Base-by-base conservation (phyloP, 1,140 invertebrate genomes). In the Tyrophagus putrescentiae region DNA sequence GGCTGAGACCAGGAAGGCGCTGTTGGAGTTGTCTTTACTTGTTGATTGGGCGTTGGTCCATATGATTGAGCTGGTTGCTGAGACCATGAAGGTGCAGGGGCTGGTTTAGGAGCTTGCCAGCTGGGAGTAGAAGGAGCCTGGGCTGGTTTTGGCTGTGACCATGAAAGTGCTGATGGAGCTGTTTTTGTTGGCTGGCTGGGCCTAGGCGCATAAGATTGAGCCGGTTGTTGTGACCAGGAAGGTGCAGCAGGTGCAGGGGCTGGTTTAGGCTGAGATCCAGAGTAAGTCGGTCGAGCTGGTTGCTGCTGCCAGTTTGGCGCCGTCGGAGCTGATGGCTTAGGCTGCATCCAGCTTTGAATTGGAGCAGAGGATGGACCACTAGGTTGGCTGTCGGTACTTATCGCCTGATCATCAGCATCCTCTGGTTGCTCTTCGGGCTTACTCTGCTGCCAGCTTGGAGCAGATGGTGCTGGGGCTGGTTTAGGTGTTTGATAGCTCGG, bases 101-200 rank as follows among this genome's bases (percentile, higher is more conserved):
- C 5, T 57, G 62, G 41, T 61, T 44, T 44, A 52, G 62, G 45
- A 16, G 42, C 27, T 32, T 16, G 41, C 34, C 34, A 34, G 16
- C 25, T 23, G 28, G 60, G 53, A n/a, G 41, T 36, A 50, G 45
- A 23, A 31, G 60, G 44, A 7, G 57, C 44, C 1, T 11, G 23
- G 28, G 60, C 32, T 3, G 54, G 61, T 52, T 16, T 9, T 16
- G 5, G 5, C 34, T 54, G 5, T 16, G 27, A 27, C 6, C 36
- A 5, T 0, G 57, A 13, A 9, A 44, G 21, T 33, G 59, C 6
- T 53, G 32, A n/a, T 50, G 25, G 39, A 45, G 36, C 23, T 53
- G 45, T 4, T 34, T 32, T 44, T 44, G 1, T 23, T 57, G 16
- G 52, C 18, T 18, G 18, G 6, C 44, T 48, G 31, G 31, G 28